A percentile compares a stretch with the other conserved stretches of the same genome.
Conservation (phyloP, 2,888 invertebrate genomes). For the Tineola bisselliella region DNA sequence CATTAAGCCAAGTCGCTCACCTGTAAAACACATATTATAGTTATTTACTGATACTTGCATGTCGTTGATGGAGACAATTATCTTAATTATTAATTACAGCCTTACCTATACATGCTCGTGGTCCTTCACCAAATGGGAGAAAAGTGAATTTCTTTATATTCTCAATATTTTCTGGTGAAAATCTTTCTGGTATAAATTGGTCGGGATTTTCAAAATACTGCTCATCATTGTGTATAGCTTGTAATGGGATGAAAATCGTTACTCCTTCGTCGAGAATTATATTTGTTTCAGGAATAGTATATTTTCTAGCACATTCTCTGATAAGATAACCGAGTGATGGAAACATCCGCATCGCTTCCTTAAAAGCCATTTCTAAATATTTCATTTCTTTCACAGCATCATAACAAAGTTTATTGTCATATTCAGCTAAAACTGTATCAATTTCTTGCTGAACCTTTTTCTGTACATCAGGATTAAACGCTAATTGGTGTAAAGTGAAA, state of each 20-base stretch:
- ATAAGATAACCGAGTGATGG: slow-evolving; percentile 17
- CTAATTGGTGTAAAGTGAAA: slow-evolving; percentile 24
- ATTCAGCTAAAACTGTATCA: slow-evolving; percentile 17
- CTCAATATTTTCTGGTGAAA: slow-evolving; percentile 19
- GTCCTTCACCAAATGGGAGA: slow-evolving; percentile 26
- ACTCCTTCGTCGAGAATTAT: slow-evolving; percentile 25
- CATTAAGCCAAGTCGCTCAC: slow-evolving; percentile 21
- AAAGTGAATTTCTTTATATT: slow-evolving; percentile 20
- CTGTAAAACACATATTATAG: slow-evolving; percentile 17
- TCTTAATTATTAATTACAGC: neutral
- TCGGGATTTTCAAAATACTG: slow-evolving; percentile 23
- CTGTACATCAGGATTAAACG: slow-evolving; percentile 25
- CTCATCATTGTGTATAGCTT: slow-evolving; percentile 26
- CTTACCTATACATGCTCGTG: slow-evolving; percentile 23
- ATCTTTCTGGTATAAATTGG: slow-evolving; percentile 26
- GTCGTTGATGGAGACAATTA: neutral
- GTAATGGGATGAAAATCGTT: slow-evolving; percentile 22
- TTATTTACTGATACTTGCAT: too few relatives aligned
- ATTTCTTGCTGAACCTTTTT: slow-evolving; percentile 24
- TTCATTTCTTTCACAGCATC: slow-evolving; percentile 18
- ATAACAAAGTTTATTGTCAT: slow-evolving; percentile 18
- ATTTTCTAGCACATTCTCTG: slow-evolving; percentile 27
- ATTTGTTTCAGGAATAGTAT: slow-evolving; percentile 25
- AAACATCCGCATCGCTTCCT: slow-evolving; percentile 17
- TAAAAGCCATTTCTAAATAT: slow-evolving; percentile 17